Base-by-base conservation (phyloP, 2,113 vertebrate genomes). In the Henicopernis longicauda region DNA sequence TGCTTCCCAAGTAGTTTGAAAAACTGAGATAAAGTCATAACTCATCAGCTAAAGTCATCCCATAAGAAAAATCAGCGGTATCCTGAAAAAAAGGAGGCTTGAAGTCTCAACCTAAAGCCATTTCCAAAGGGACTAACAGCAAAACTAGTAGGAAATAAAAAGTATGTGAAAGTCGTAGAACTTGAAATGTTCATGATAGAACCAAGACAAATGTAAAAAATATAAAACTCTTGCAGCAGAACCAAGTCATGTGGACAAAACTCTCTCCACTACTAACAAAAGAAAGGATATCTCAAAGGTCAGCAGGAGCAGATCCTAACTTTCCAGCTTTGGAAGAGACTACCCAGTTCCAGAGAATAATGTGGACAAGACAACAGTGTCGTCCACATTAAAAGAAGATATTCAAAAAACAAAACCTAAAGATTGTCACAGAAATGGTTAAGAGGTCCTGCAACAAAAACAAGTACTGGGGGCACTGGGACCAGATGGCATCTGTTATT, bases 1-100 rank as follows among this genome's bases (percentile, higher is more conserved):
- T 93, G 84, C 85, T 95, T 93, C 93, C 92, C 93, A 88, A 94
- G 95, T 54, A 91, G 87, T 93, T 88, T 82, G 15, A 66, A 76
- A 91, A 92, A 91, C 4, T 6, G 71, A 80, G 89, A 66, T 83
- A 72, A 89, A 93, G 79, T 80, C 32, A 17, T 54, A 95, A 94
- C 31, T 95, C 90, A 69, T 88, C 58, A 86, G 49, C 78, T 88
- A 49, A 94, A 91, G 31, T 47, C 70, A 92, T 80, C 62, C 40
- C 36, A 16, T 49, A 86, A 76, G 85, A 58, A 93, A 95, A 96
- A 57, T 18, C 71, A 86, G 49, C 3, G 26, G 27, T 65, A 61
- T 73, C 47, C 82, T 50, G 32, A 85, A 76, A 76, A 52, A 62
- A 63, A 3, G 6, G 23, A 31, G 15, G 36, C 50, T 91, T 62